A percentile compares a stretch with the other conserved stretches of the same genome.
phyloP scores from a whole-genome alignment of 2,797 vertebrate species.

The Sebastolobus altivelis region DNA sequence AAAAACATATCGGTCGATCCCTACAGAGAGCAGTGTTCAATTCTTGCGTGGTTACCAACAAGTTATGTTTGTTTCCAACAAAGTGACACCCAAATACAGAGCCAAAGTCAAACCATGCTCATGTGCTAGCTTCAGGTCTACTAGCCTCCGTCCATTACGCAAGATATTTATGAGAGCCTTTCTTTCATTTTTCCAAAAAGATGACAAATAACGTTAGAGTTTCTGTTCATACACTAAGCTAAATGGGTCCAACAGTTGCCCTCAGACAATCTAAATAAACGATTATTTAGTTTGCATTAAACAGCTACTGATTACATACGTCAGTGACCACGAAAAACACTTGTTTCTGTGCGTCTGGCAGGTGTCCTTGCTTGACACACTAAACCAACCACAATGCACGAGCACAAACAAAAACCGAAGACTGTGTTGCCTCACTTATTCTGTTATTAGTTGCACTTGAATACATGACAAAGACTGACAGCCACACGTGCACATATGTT shows the following conservation, averaged over 20 bases:
- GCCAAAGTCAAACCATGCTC: neutral
- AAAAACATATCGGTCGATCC: too few relatives aligned
- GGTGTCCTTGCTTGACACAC: conserved; percentile 14
- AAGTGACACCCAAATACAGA: conserved; percentile 1
- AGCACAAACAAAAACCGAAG: neutral
- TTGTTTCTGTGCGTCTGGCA: neutral
- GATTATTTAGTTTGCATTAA: neutral
- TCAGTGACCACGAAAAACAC: neutral
- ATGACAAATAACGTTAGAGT: neutral
- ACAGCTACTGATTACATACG: neutral
- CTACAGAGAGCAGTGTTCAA: too few relatives aligned
- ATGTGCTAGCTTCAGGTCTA: neutral
- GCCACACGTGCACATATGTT: conserved; percentile 4
- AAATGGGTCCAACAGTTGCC: neutral
- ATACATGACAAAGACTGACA: conserved; percentile 8
- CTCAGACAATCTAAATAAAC: neutral
- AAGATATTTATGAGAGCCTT: neutral
- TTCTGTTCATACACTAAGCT: neutral
- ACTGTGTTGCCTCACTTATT: neutral
- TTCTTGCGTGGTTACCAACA: too few relatives aligned
- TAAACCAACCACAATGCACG: neutral
- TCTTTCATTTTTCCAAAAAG: neutral
- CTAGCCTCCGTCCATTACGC: neutral
- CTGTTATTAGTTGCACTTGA: neutral
- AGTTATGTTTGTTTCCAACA: neutral